phyloP scores from a whole-genome alignment of 2,888 invertebrate genomes.

The Drosophila recens region DNA sequence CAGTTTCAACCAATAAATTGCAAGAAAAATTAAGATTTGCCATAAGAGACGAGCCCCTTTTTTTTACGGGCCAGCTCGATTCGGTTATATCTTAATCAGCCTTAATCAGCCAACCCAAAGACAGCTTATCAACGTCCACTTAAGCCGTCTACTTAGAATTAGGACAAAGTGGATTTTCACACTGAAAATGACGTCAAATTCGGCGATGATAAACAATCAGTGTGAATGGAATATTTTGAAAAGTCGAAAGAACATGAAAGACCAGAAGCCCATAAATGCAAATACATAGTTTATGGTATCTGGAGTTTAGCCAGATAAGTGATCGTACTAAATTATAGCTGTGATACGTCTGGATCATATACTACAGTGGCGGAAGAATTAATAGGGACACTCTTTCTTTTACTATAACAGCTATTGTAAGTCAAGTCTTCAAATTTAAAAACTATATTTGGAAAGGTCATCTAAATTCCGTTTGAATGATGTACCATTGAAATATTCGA shows the following conservation, averaged over 20 bases:
- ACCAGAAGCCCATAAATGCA: constrained; percentile 14
- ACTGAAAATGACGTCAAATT: constrained; percentile 23
- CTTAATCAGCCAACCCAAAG: not conserved
- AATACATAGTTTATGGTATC: constrained; percentile 34
- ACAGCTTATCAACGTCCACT: constrained; percentile 3
- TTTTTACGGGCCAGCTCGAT: constrained; percentile 9
- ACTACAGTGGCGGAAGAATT: too few species aligned
- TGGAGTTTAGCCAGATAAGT: constrained; percentile 44
- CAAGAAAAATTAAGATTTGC: constrained; percentile 34
- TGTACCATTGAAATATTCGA: too few species aligned
- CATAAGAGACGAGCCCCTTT: constrained; percentile 63
- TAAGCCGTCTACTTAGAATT: not conserved
- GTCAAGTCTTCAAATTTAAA: too few species aligned
- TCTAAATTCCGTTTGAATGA: too few species aligned
- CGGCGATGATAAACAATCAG: constrained; percentile 24
- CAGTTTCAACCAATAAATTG: constrained; percentile 5
- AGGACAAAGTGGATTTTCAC: not conserved
- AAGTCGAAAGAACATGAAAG: not conserved
- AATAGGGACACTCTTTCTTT: too few species aligned
- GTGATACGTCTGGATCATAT: constrained; percentile 3
- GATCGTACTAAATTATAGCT: constrained; percentile 31
- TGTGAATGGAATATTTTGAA: constrained; percentile 36
- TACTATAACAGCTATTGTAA: too few species aligned
- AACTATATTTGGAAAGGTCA: too few species aligned
- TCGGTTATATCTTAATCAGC: constrained; percentile 33